Base-by-base conservation (phyloP, 2,113 vertebrate genomes). In the Podocnemis expansa region DNA sequence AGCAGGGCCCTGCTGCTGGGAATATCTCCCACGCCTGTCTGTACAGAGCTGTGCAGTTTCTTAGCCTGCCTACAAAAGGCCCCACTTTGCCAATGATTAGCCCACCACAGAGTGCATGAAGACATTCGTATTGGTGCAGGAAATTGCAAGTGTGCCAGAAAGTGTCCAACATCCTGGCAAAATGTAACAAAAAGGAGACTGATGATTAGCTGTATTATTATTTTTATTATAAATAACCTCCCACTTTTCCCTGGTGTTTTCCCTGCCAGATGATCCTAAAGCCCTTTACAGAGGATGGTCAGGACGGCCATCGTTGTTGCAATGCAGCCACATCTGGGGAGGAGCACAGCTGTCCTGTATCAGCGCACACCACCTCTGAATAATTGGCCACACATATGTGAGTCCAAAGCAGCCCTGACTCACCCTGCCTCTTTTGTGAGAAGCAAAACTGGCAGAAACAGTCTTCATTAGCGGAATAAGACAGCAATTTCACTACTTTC, bases 1-100 rank as follows among this genome's bases (percentile, higher is more conserved):
- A 90, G 94, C 91, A 43, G 91, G 92, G 96, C 95, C 95, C 63
- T 45, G 70, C 47, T 81, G 89, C 73, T 85, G 78, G 96, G 96
- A 95, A 96, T 84, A 97, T 12, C 85, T 95, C 70, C 0, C 0
- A 24, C 1, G 1, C 41, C 41, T 17, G 58, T 10, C 70, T 24
- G 25, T 38, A 49, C 75, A 0, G 1, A 91, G 81, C 80, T 76
- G 52, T 2, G 1, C 89, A 89, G 41, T 78, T 29, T 87, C 73
- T 41, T 1, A 16, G 73, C 56, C 27, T 60, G n/a, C n/a, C n/a
- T 38, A 8, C 0, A 43, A 22, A 88, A 47, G 19, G 49, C 31
- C 34, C 21, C 49, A 29, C 29, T 78, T 9, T 1, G 45, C 45
- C 16, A 1, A 5, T 8, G 17, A 12, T 25, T 7, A 5, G 29